A percentile compares a stretch with the other conserved stretches of the same genome.
phyloP scores from a whole-genome alignment of 2,797 vertebrate species.

The Alosa sapidissima region DNA sequence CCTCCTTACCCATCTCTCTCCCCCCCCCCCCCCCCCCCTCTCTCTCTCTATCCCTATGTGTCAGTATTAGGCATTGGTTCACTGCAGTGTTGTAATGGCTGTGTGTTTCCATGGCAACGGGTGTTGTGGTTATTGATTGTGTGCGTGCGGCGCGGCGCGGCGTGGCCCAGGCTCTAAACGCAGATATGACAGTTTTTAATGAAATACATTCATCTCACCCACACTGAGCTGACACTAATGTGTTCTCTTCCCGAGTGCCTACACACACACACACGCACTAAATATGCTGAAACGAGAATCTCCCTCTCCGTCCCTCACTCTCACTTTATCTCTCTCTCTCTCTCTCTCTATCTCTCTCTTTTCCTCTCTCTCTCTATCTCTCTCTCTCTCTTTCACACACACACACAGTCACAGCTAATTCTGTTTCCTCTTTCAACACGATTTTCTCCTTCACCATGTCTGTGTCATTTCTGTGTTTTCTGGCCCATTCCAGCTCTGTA shows the following conservation, averaged over 20 bases:
- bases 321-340: not conserved
- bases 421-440: not conserved
- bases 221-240: slow-evolving; percentile 71
- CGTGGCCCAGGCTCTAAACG: slow-evolving; percentile 68
- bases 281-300: slow-evolving; percentile 15
- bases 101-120: slow-evolving; percentile 37
- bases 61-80: slow-evolving; percentile 50
- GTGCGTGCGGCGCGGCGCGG: slow-evolving; percentile 61
- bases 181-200: slow-evolving; percentile 82
- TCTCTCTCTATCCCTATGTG: not conserved
- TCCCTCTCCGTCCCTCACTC: not conserved
- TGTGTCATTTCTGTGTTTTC: not conserved
- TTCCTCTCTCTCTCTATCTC: not conserved
- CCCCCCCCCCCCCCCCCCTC: not conserved
- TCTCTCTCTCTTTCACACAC: not conserved
- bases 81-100: slow-evolving; percentile 21
- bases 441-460: not conserved
- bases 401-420: not conserved
- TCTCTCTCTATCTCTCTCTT: not conserved
- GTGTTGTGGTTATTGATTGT: slow-evolving; percentile 70
- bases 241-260: slow-evolving; percentile 70
- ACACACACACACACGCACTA: slow-evolving; percentile 55
- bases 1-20: not conserved
- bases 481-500: not conserved
- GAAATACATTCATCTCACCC: slow-evolving; percentile 77